A percentile compares a stretch with the other conserved stretches of the same genome.
These are phyloP conservation scores for Drosophila arawakana DNA, from an alignment of 1,140 invertebrate species.

Conservation along the genomic window DNA sequence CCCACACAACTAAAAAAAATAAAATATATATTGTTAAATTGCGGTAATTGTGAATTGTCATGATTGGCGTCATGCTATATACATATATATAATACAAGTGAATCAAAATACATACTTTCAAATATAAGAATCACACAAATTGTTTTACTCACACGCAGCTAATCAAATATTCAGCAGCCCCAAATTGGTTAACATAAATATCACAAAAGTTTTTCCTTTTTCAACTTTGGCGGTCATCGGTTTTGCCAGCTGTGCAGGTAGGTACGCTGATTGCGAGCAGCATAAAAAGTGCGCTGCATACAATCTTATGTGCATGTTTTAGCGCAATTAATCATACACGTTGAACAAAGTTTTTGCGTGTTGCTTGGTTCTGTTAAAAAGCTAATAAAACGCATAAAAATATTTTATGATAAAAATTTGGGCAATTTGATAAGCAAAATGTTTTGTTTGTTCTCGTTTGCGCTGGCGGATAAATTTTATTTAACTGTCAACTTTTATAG, in stretches of 20 bases:
- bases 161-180: constrained; percentile 1
- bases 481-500: no score
- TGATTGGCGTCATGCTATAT: constrained; percentile 39
- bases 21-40: constrained; percentile 58
- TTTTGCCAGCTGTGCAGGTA: neutral
- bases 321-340: neutral
- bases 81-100: constrained; percentile 35
- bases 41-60: constrained; percentile 45
- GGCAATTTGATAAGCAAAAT: no score
- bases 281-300: neutral
- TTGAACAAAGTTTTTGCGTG: neutral
- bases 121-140: constrained; percentile 52
- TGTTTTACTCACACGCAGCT: constrained; percentile 7
- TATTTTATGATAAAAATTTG: no score
- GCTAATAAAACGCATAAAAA: no score
- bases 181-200: constrained; percentile 4
- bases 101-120: constrained; percentile 67
- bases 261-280: neutral
- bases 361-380: no score
- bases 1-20: neutral
- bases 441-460: no score
- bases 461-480: no score
- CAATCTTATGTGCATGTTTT: neutral
- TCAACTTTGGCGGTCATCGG: constrained; percentile 12
- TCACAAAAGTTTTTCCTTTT: constrained; percentile 10